Evolutionary conservation across 2,797 vertebrate genomes (phyloP).

Genomic region (Microchirus variegatus): DNA sequence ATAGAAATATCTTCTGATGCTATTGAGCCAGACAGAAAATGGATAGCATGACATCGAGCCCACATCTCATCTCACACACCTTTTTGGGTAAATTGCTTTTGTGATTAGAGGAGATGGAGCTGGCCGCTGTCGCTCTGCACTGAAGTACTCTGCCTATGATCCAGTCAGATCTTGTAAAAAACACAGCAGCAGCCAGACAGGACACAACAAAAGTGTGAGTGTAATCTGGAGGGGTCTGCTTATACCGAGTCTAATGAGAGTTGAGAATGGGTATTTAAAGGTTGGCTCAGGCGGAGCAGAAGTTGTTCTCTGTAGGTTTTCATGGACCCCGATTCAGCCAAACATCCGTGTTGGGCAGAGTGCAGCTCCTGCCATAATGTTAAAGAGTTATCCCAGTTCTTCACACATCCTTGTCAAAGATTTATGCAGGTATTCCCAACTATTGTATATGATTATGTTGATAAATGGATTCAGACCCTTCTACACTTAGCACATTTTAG

Average conservation of each 20-base stretch:
- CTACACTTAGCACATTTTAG: too few species aligned
- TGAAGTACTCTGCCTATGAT: slow-evolving; percentile 18
- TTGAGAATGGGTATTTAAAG: background rate
- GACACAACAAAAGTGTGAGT: slow-evolving; percentile 10
- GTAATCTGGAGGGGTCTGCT: slow-evolving; percentile 15
- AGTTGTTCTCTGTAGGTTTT: slow-evolving; percentile 28
- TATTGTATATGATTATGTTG: too few species aligned
- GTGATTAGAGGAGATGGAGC: slow-evolving; percentile 43
- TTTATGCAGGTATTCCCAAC: too few species aligned
- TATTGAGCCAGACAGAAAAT: slow-evolving; percentile 21
- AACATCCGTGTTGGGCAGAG: slow-evolving; percentile 44
- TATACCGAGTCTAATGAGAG: slow-evolving; percentile 22
- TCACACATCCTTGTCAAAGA: too few species aligned
- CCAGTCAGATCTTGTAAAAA: slow-evolving; percentile 23
- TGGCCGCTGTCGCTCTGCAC: slow-evolving; percentile 12
- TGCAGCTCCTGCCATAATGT: slow-evolving; percentile 9
- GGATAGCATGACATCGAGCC: slow-evolving; percentile 11
- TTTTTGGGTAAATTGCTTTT: slow-evolving; percentile 33
- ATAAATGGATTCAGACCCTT: too few species aligned
- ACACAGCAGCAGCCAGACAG: slow-evolving; percentile 4
- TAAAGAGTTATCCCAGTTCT: background rate
- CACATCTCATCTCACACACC: slow-evolving; percentile 32
- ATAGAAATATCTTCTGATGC: slow-evolving; percentile 22
- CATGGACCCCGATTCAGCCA: slow-evolving; percentile 31
- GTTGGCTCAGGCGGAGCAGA: slow-evolving; percentile 7